Evolutionary conservation across 2,113 vertebrate species (phyloP).

Genomic region (Verasper variegatus): DNA sequence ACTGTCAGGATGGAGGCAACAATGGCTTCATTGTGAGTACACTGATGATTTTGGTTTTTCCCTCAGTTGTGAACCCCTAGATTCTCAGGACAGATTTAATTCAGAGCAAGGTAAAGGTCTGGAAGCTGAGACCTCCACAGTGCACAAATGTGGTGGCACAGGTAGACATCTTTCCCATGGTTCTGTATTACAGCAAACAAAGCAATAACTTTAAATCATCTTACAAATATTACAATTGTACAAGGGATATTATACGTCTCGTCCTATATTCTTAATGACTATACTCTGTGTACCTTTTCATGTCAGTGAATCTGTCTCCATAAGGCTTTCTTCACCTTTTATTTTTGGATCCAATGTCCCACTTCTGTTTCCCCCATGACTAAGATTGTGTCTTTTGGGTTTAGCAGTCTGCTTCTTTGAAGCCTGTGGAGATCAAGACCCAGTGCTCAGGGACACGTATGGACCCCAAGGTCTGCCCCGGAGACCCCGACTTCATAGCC

Average conservation of each 20-base stretch:
- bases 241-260: no score
- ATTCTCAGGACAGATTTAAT: background rate
- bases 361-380: conserved; percentile 4
- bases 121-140: background rate
- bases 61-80: background rate
- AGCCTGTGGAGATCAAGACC: conserved; percentile 95
- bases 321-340: background rate
- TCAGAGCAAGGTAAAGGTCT: background rate
- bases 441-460: conserved; percentile 94
- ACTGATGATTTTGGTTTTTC: background rate
- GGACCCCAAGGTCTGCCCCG: conserved; percentile 97
- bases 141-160: background rate
- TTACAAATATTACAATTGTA: no score
- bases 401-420: conserved; percentile 91
- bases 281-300: no score
- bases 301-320: background rate
- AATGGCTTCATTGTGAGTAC: conserved; percentile 95
- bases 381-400: conserved; percentile 62
- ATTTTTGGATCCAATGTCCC: background rate
- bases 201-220: background rate
- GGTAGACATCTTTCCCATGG: background rate
- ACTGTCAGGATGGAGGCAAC: conserved; percentile 93
- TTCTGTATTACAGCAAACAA: no score
- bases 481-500: conserved; percentile 91
- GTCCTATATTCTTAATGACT: no score